Percentiles rank a stretch among this genome's conserved stretches.
Conservation (phyloP, 2,888 invertebrate species). For the Drosophila cognata region DNA sequence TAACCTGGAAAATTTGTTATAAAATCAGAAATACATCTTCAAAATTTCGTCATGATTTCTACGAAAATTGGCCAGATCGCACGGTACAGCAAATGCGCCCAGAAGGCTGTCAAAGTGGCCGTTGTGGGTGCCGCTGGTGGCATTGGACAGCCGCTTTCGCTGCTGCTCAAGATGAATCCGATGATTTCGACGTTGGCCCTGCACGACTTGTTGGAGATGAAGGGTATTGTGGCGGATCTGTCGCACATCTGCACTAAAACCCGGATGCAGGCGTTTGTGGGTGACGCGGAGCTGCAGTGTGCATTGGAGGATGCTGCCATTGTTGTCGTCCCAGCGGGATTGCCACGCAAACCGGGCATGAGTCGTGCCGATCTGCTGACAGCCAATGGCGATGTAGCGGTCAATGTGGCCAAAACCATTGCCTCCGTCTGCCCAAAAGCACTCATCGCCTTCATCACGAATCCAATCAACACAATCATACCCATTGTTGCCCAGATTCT, state of each 20-base stretch:
- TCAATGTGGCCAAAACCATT: conserved; percentile 91
- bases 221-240: conserved; percentile 97
- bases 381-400: conserved; percentile 96
- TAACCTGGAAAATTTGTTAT: not conserved
- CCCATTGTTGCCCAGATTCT: conserved; percentile 97
- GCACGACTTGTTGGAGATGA: conserved; percentile 95
- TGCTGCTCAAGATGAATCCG: conserved; percentile 95
- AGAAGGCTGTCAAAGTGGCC: conserved; percentile 92
- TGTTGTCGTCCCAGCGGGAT: conserved; percentile 97
- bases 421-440: conserved; percentile 94
- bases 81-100: not conserved
- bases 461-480: conserved; percentile 98
- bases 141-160: conserved; percentile 97
- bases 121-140: conserved; percentile 98
- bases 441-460: conserved; percentile 96
- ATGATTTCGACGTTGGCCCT: conserved; percentile 92
- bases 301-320: conserved; percentile 92
- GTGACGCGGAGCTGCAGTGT: conserved; percentile 90
- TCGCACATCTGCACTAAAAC: conserved; percentile 96
- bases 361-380: conserved; percentile 97
- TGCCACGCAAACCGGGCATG: conserved; percentile 98
- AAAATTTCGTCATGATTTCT: not conserved
- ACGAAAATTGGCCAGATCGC: not conserved
- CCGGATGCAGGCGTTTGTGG: conserved; percentile 89
- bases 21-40: not conserved